Evolutionary conservation across 2,888 invertebrate species (phyloP), one percentile per base, ranked within the genome.

Genomic region (Didymodactylos carnosus): DNA sequence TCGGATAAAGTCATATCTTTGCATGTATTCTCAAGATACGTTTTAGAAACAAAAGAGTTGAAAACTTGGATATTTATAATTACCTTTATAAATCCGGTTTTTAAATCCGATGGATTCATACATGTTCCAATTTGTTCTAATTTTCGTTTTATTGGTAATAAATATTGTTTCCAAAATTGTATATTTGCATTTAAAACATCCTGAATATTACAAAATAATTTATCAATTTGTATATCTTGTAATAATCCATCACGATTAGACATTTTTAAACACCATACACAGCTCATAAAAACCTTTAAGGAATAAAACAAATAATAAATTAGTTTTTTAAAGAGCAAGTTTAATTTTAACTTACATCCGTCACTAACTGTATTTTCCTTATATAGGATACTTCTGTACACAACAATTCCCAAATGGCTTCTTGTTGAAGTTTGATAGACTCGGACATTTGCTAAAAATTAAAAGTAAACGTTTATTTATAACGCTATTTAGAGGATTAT

Each of bases 331-430:
- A n/a, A n/a, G n/a, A n/a, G n/a, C n/a, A n/a, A n/a, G n/a, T n/a
- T n/a, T n/a, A n/a, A n/a, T n/a, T n/a, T n/a, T n/a, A n/a, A n/a
- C n/a, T n/a, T 62, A 94, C 93, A 85, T 94, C 90, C 13, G 91
- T 90, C 75, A 94, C 90, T 75, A 91, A 90, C 84, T 89, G 88
- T 76, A 94, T 86, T 73, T 91, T 90, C 79, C 88, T 88, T 77
- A 97, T 90, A 82, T 94, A 93, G 76, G 90, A 89, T 43, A 90
- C 89, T 85, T 97, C 97, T 0, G 95, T 95, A 80, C 88, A 87
- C 51, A 95, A 88, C 77, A 97, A 85, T 82, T 97, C 97, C 88
- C 92, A 92, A 72, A 97, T 88, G 35, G 92, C 93, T 29, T 91
- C 91, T 83, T 95, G 95, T 80, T 93, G 90, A 19, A 62, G 35